A percentile compares a stretch with the other conserved stretches of the same genome.
These are phyloP conservation scores for Hepsetus odoe DNA, from an alignment of 2,113 vertebrate genomes.

Conservation along the genomic window DNA sequence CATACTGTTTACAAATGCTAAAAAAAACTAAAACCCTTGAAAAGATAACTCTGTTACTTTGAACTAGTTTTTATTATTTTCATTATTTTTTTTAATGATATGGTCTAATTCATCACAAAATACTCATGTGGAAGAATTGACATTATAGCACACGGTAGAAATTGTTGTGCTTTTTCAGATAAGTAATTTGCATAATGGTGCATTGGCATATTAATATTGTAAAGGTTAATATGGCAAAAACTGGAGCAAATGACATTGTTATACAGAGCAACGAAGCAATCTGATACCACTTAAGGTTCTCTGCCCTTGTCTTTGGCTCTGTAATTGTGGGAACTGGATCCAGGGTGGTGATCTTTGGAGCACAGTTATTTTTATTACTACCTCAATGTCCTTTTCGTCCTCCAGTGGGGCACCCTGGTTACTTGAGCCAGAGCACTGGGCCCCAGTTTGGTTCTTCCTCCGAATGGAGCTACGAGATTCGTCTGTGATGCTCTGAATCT, in stretches of 20 bases:
- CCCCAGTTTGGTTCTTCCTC: slow-evolving; percentile 76
- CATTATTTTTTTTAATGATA: too few relatives aligned
- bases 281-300: neutral
- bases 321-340: slow-evolving; percentile 57
- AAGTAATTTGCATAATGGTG: too few relatives aligned
- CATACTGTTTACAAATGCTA: too few relatives aligned
- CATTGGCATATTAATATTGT: neutral
- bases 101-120: too few relatives aligned
- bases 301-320: slow-evolving; percentile 55
- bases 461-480: slow-evolving; percentile 82
- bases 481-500: slow-evolving; percentile 86
- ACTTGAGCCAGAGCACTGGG: slow-evolving; percentile 67
- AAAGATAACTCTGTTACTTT: too few relatives aligned
- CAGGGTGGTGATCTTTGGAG: slow-evolving; percentile 36
- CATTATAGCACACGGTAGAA: too few relatives aligned
- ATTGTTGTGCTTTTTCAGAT: too few relatives aligned
- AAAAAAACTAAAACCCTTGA: too few relatives aligned
- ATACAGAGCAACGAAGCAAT: too few relatives aligned
- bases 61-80: too few relatives aligned
- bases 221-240: neutral
- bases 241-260: neutral
- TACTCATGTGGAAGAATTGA: too few relatives aligned
- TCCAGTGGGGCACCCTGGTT: slow-evolving; percentile 72
- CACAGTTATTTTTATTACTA: slow-evolving; percentile 63
- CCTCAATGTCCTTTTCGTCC: slow-evolving; percentile 80